Evolutionary conservation across 2,113 vertebrate species (phyloP).

Genomic region (Hippocampus comes): DNA sequence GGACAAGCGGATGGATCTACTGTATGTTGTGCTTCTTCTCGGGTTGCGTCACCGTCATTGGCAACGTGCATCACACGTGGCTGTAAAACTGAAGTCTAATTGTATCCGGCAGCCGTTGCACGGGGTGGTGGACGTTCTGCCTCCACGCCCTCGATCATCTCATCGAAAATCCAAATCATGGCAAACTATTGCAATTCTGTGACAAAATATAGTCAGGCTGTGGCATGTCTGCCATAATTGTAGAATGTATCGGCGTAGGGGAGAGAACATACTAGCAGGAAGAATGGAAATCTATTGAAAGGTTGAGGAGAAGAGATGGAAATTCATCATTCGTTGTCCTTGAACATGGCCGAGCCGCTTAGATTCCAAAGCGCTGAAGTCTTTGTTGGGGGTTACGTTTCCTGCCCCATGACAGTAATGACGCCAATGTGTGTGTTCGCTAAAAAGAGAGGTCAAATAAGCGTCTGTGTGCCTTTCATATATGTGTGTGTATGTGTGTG

Average conservation of each 20-base stretch:
- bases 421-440: conserved; percentile 3
- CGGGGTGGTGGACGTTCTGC: too few species aligned
- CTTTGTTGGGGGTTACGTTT: not conserved
- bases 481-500: not conserved
- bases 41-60: too few species aligned
- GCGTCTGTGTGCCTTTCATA: conserved; percentile 40
- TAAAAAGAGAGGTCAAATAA: conserved; percentile 18
- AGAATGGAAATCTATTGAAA: conserved; percentile 10
- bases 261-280: not conserved
- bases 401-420: not conserved
- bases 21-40: too few species aligned
- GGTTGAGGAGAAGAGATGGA: not conserved
- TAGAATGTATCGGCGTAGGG: not conserved
- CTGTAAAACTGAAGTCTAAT: too few species aligned
- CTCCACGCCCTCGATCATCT: too few species aligned
- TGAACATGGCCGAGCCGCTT: not conserved
- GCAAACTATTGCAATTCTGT: not conserved
- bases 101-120: too few species aligned
- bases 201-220: too few species aligned
- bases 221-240: not conserved
- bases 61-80: too few species aligned
- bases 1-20: too few species aligned
- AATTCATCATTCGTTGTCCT: not conserved
- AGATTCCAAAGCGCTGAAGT: conserved; percentile 6
- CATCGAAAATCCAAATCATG: too few species aligned